These are phyloP conservation scores for Spodoptera litura DNA, from an alignment of 1,140 invertebrate genomes.

Conservation along the genomic window DNA sequence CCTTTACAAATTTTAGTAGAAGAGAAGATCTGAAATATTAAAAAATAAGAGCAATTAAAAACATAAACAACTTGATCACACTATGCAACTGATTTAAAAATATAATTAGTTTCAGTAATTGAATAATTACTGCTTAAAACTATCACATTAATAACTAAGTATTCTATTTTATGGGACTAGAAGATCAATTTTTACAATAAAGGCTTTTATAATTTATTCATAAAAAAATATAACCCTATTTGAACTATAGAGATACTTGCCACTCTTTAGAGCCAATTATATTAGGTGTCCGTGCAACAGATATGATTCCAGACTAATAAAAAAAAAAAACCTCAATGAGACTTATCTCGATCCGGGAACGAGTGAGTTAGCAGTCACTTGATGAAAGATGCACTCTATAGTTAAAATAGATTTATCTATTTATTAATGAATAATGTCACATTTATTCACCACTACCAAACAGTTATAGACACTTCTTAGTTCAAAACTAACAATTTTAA, in stretches of 20 bases:
- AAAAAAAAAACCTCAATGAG: too few relatives aligned
- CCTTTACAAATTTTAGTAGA: slow-evolving; percentile 17
- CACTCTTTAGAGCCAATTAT: too few relatives aligned
- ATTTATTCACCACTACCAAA: slow-evolving; percentile 21
- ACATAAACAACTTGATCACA: slow-evolving; percentile 36
- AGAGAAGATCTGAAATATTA: slow-evolving; percentile 17
- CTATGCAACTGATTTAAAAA: slow-evolving; percentile 49
- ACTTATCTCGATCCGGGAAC: too few relatives aligned
- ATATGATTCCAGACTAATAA: too few relatives aligned
- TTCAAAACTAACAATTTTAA: too few relatives aligned
- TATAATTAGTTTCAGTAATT: slow-evolving; percentile 28
- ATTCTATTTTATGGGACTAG: slow-evolving; percentile 74
- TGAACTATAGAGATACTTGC: too few relatives aligned
- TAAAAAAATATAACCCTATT: too few relatives aligned
- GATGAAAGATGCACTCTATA: too few relatives aligned
- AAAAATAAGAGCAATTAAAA: slow-evolving; percentile 11
- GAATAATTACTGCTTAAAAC: slow-evolving; percentile 37
- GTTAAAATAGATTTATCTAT: too few relatives aligned
- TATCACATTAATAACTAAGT: slow-evolving; percentile 55
- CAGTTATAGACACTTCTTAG: slow-evolving; percentile 40
- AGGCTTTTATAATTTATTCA: neutral
- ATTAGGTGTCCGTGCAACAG: too few relatives aligned
- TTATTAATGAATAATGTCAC: too few relatives aligned
- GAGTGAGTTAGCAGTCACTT: too few relatives aligned
- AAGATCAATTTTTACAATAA: slow-evolving; percentile 61